phyloP scores from a whole-genome alignment of 2,888 invertebrate species.

The Phalera bucephala region DNA sequence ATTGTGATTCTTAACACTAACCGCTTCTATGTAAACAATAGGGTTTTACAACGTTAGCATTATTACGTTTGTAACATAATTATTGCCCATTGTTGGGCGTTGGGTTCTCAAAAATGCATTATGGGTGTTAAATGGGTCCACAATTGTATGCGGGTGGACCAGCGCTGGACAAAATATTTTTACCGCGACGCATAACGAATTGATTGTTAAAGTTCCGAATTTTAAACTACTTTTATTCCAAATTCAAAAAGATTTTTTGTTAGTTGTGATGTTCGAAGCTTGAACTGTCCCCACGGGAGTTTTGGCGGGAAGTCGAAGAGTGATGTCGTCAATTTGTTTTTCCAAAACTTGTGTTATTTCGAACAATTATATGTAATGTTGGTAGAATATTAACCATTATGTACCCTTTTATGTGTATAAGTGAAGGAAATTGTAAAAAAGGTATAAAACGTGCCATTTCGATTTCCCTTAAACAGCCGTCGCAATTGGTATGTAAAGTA shows the following conservation, averaged over 20 bases:
- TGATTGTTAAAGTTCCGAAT: slow-evolving; percentile 42
- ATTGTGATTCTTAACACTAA: slow-evolving; percentile 45
- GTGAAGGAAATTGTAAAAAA: too few relatives aligned
- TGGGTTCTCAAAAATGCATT: slow-evolving; percentile 65
- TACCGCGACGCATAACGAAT: slow-evolving; percentile 71
- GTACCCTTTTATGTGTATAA: too few relatives aligned
- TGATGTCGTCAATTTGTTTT: too few relatives aligned
- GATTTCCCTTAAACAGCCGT: too few relatives aligned
- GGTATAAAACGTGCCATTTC: too few relatives aligned
- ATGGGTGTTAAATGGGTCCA: slow-evolving; percentile 58
- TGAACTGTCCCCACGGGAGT: too few relatives aligned
- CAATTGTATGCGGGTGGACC: slow-evolving; percentile 53
- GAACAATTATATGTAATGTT: too few relatives aligned
- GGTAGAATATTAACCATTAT: too few relatives aligned
- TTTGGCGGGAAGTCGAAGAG: too few relatives aligned
- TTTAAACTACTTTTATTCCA: slow-evolving; percentile 7
- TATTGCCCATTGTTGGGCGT: slow-evolving; percentile 63
- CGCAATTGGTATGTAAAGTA: too few relatives aligned
- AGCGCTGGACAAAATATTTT: slow-evolving; percentile 71
- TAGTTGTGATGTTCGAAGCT: too few relatives aligned
- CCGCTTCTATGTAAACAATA: slow-evolving; percentile 76
- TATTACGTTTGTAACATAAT: slow-evolving; percentile 74
- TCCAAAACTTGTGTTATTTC: too few relatives aligned
- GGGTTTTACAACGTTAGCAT: slow-evolving; percentile 65
- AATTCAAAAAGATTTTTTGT: slow-evolving; percentile 1